These are phyloP conservation scores for Oscheius onirici DNA, from an alignment of 2,888 invertebrate species.

Conservation along the genomic window DNA sequence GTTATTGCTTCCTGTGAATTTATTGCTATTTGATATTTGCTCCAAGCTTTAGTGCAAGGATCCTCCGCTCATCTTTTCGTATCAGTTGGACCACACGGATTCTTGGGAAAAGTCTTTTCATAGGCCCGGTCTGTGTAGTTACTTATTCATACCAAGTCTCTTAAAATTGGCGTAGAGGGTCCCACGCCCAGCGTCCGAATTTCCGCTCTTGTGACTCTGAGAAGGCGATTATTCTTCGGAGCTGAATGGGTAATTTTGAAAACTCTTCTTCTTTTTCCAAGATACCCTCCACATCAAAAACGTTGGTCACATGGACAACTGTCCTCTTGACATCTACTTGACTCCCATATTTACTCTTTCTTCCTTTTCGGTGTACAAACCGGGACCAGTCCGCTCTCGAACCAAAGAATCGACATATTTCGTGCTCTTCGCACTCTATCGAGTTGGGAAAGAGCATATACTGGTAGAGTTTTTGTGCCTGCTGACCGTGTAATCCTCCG, in stretches of 20 bases:
- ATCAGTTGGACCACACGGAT: no score
- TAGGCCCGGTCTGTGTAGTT: no score
- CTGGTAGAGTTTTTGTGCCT: not conserved
- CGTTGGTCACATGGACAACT: not conserved
- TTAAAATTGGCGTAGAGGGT: not conserved
- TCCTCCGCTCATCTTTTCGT: no score
- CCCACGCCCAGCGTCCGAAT: not conserved
- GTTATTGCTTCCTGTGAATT: no score
- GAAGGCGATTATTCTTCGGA: not conserved
- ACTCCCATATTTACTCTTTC: not conserved
- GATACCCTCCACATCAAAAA: not conserved
- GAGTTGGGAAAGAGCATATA: no score
- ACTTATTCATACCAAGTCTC: not conserved
- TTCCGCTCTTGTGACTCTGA: slow-evolving; percentile 3
- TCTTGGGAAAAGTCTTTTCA: not conserved
- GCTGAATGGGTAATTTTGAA: not conserved
- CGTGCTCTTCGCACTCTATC: no score
- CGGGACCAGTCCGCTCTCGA: no score
- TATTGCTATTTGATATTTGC: no score
- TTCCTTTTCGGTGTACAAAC: not conserved
- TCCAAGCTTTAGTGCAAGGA: no score
- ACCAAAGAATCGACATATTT: no score
- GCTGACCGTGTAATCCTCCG: slow-evolving; percentile 15
- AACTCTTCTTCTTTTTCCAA: not conserved
- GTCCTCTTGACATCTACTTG: not conserved